Base-by-base conservation (phyloP, 2,888 invertebrate genomes). In the Synergus laeviventris region DNA sequence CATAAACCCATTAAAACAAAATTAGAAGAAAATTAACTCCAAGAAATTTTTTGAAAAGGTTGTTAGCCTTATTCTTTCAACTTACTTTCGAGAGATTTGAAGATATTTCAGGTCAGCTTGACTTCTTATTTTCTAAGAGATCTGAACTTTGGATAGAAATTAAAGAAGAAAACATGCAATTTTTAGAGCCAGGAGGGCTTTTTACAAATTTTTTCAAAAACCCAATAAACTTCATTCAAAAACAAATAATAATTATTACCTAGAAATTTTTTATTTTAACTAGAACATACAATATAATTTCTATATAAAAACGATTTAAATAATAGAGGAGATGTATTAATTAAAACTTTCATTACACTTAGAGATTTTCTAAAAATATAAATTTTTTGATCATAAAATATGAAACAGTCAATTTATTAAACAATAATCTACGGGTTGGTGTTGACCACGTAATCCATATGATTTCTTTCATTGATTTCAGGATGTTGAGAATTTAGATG, bases 401-500 rank as follows among this genome's bases (percentile, higher is more conserved):
- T n/a, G 16, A n/a, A n/a, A 49, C 16, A 16, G 7, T n/a, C 0
- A 18, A 11, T 36, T 18, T 0, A 38, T 38, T 11, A 18, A 9
- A 62, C 66, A 73, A 21, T 73, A 70, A 60, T 62, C 73, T 59
- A 76, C 64, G 42, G 49, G 60, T 49, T 75, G 61, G 36, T 76
- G 75, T 79, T 79, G 36, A 74, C 16, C 45, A 24, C 42, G n/a
- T 18, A 60, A 14, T 45, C 49, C 11, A 49, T 45, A n/a, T 70
- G 31, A 70, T 70, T 49, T 49, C 3, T 70, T 49, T 70, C 70
- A 31, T 49, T 70, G 16, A 31, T 31, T 31, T 70, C 18, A 1
- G 80, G 80, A 79, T 86, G 84, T 42, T 80, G 81, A 31, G 75
- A 79, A 16, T 24, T 38, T 45, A 83, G 62, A 54, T 85, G 83